These are phyloP conservation scores for Synanthedon formicaeformis DNA, from an alignment of 2,888 invertebrate species.

Conservation along the genomic window DNA sequence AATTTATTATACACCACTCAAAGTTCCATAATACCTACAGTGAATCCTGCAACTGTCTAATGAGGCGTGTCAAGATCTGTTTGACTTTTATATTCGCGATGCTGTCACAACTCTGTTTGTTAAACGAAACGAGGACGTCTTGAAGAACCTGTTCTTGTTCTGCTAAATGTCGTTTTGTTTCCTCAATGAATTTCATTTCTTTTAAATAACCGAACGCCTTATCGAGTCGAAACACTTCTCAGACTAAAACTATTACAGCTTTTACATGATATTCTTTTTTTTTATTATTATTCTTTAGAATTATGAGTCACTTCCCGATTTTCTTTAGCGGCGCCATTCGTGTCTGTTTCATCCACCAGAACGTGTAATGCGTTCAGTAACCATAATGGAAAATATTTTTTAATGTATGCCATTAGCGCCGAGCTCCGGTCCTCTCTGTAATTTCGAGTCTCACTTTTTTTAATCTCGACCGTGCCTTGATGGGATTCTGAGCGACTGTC, in stretches of 20 bases:
- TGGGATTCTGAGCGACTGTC: slow-evolving; percentile 64
- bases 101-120: slow-evolving; percentile 34
- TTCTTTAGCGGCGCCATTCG: slow-evolving; percentile 28
- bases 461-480: slow-evolving; percentile 53
- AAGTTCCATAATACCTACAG: not conserved
- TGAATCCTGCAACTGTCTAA: not conserved
- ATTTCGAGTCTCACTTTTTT: slow-evolving; percentile 57
- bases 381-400: slow-evolving; percentile 62
- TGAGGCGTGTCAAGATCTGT: not conserved
- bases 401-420: slow-evolving; percentile 63
- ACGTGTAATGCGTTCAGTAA: slow-evolving; percentile 39
- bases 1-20: too few species aligned
- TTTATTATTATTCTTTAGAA: slow-evolving; percentile 16
- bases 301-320: slow-evolving; percentile 28
- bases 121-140: slow-evolving; percentile 39
- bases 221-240: slow-evolving; percentile 16
- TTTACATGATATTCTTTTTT: not conserved
- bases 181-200: slow-evolving; percentile 32
- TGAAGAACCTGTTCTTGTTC: slow-evolving; percentile 34
- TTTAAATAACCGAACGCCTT: slow-evolving; percentile 7
- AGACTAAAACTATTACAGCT: slow-evolving; percentile 8
- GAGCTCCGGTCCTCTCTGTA: slow-evolving; percentile 53
- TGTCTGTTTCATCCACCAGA: slow-evolving; percentile 24
- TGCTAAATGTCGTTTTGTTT: slow-evolving; percentile 26
- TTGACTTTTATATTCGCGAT: slow-evolving; percentile 11